These are phyloP conservation scores for Holothuria scabra DNA, from an alignment of 53 echinoderm and acorn worm genomes.

Conservation along the genomic window DNA sequence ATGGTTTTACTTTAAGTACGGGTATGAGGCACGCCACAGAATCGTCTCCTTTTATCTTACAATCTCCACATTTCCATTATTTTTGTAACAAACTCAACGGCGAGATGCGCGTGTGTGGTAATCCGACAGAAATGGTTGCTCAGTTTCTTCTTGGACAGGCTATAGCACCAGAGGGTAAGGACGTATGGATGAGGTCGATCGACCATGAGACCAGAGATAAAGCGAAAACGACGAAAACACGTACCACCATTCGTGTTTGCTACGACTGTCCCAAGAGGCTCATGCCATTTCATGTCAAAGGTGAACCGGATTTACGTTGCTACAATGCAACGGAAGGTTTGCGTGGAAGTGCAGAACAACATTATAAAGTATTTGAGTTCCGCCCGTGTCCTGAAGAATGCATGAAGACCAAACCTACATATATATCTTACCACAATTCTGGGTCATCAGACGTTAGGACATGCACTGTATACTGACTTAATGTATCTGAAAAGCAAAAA, in stretches of 20 bases:
- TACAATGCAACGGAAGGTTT: not conserved
- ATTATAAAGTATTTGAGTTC: not conserved
- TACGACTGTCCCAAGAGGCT: not conserved
- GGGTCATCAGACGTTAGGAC: not conserved
- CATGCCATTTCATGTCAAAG: not conserved
- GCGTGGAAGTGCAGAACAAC: not conserved
- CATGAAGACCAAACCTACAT: slow-evolving; percentile 17
- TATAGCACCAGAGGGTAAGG: slow-evolving; percentile 23
- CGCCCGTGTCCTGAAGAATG: slow-evolving; percentile 19
- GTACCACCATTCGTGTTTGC: no score
- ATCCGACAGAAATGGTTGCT: slow-evolving; percentile 18
- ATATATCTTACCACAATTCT: not conserved
- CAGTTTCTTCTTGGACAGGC: slow-evolving; percentile 16
- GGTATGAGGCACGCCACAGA: slow-evolving; percentile 28
- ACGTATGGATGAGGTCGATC: not conserved
- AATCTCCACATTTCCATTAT: slow-evolving; percentile 25
- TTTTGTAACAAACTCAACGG: no score
- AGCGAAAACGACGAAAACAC: not conserved
- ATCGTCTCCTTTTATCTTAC: not conserved
- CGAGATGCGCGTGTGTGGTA: no score
- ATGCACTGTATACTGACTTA: not conserved
- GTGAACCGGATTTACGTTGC: not conserved
- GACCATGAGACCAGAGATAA: not conserved
- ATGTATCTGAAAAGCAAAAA: no score
- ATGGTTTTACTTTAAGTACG: no score